Base-by-base conservation (phyloP, 2,888 invertebrate genomes). In the Balanococcus diminutus region DNA sequence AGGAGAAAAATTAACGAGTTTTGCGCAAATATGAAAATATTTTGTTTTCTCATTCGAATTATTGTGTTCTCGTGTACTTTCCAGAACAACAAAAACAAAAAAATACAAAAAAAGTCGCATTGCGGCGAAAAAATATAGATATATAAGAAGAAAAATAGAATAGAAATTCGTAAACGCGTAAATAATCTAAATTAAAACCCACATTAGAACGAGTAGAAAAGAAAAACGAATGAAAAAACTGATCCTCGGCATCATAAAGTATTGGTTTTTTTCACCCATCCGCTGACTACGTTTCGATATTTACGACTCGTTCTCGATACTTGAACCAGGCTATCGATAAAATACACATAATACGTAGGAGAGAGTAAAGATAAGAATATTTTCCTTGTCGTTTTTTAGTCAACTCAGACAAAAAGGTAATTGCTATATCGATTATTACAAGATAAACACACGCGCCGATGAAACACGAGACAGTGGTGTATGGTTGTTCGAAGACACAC, bases 21-120 rank as follows among this genome's bases (percentile, higher is more conserved):
- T 11, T 9, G 46, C n/a, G 16, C 46, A 46, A 46, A 46, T 46
- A 16, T 2, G 14, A 16, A 46, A 9, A 46, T 46, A 9, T 67
- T 28, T 67, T 67, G 28, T 67, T 67, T 67, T 67, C 61, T 67
- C 61, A 67, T 67, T 67, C 61, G 61, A 67, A 28, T 67, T 67
- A n/a, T n/a, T n/a, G n/a, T n/a, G 61, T 67, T 67, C 28, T 67
- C 28, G 16, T 67, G 25, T 28, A 25, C 61, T 25, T 28, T 4
- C 28, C 14, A 67, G 8, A 0, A 25, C 8, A 28, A 46, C 5
- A 46, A 46, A 46, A 46, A 46, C 5, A 46, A 46, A 25, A 67
- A 67, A 67, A 67, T 25, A 11, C 2, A 46, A 11, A 46, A 46
- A 16, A 67, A 67, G 28, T 22, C 22, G 5, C 11, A 67, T 67